These are phyloP conservation scores for Rapana venosa DNA, from an alignment of 2,888 invertebrate genomes.

Conservation along the genomic window DNA sequence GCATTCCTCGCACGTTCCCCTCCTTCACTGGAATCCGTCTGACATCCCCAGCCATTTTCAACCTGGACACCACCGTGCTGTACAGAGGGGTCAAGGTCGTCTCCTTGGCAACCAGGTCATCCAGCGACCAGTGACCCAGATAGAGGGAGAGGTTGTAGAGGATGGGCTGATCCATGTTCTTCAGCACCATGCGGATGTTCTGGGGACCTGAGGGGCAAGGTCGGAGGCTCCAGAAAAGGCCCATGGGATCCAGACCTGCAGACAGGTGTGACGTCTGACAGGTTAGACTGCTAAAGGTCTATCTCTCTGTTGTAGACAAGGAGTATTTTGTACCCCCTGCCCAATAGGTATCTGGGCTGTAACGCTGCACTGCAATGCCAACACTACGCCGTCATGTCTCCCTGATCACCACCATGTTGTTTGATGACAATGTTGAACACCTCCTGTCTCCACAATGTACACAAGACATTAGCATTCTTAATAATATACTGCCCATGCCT, in stretches of 20 bases:
- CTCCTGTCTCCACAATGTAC: no score
- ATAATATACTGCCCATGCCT: no score
- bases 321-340: no score
- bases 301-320: no score
- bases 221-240: slow-evolving; percentile 66
- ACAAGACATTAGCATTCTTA: no score
- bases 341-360: no score
- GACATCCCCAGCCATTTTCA: slow-evolving; percentile 21
- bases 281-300: no score
- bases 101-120: slow-evolving; percentile 41
- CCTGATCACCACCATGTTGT: no score
- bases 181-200: slow-evolving; percentile 59
- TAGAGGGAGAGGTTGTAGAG: slow-evolving; percentile 55
- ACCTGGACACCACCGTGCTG: slow-evolving; percentile 11
- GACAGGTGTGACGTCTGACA: no score
- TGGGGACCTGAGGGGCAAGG: slow-evolving; percentile 50
- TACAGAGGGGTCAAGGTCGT: neutral
- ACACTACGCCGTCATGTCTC: no score
- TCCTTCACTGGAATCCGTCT: slow-evolving; percentile 38
- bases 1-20: slow-evolving; percentile 37
- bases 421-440: no score
- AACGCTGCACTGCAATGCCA: no score
- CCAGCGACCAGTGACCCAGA: slow-evolving; percentile 50
- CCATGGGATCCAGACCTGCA: slow-evolving; percentile 68
- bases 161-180: slow-evolving; percentile 61